Base-by-base conservation (phyloP, 2,113 vertebrate genomes). In the Maccullochella peelii region DNA sequence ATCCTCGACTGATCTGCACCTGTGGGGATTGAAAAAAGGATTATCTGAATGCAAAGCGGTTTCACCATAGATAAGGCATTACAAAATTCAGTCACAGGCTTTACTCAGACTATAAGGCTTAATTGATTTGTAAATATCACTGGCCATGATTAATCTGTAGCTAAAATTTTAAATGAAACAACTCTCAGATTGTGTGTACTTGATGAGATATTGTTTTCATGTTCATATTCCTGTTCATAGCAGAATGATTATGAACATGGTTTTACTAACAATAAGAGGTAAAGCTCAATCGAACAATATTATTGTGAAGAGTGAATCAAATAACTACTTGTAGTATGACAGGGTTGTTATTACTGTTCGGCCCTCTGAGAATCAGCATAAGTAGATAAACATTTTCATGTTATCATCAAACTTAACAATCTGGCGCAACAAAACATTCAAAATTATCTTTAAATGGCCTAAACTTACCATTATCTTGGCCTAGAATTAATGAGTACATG, bases 401-500 rank as follows among this genome's bases (percentile, higher is more conserved):
- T 50, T 8, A 42, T 36, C 10, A 62, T 54, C 27, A 23, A 44
- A 63, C 6, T 3, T 20, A 6, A 65, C 16, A 18, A 63, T 47
- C 16, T 40, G 36, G 25, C 6, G 1, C 8, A 16, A 36, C 11
- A 71, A 27, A 62, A 66, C 2, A 50, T 9, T 23, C 0, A 40
- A 44, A 79, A 63, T 40, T 1, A 68, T 12, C 23, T 69, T 12
- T 6, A 67, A 55, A 57, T 52, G 0, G 8, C 2, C 9, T 49
- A 44, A 49, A 68, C 50, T 92, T 97, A 99, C 98, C 98, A 84
- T 99, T 99, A 89, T 99, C 98, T 93, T 99, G 98, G 88, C 98
- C 98, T 74, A 99, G 94, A 86, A 99, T 99, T 82, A 99, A 95
- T 1, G 98, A 99, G 85, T 99, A 99, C 96, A 99, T 99, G 96